Evolutionary conservation across 2,888 invertebrate genomes (phyloP).

Genomic region (Drosophila koepferae): DNA sequence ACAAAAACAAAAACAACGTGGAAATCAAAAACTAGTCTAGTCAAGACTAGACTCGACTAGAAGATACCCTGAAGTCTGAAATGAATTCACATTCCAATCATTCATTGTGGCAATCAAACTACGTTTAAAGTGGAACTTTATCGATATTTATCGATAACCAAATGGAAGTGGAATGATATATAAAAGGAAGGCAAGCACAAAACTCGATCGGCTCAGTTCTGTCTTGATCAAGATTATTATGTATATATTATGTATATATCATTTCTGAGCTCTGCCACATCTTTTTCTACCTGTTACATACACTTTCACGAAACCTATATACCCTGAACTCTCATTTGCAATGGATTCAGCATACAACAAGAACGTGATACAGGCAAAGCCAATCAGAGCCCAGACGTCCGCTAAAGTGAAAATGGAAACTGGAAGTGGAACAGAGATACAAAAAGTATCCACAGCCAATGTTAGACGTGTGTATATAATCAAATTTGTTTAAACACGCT

Average conservation of each 20-base stretch:
- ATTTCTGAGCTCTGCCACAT: not conserved
- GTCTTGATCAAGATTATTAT: not conserved
- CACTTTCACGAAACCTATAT: not conserved
- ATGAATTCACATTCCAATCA: not conserved
- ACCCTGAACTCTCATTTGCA: not conserved
- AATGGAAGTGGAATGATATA: not conserved
- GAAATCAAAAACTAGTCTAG: constrained; percentile 11
- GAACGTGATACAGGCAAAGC: constrained; percentile 4
- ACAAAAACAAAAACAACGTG: constrained; percentile 22
- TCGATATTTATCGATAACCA: not conserved
- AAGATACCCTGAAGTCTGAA: not conserved
- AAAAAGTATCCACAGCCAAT: constrained; percentile 27
- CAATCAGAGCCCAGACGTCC: constrained; percentile 11
- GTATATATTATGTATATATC: not conserved
- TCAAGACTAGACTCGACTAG: not conserved
- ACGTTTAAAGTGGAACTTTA: not conserved
- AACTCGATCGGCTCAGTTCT: no score
- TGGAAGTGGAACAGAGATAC: constrained; percentile 44
- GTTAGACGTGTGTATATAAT: constrained; percentile 43
- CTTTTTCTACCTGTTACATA: not conserved
- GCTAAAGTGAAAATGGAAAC: constrained; percentile 42
- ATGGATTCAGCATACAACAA: not conserved
- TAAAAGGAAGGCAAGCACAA: no score
- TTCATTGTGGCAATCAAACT: not conserved
- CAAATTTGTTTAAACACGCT: constrained; percentile 64